Conservation (phyloP, 2,888 invertebrate genomes). For the Agriopis marginaria region DNA sequence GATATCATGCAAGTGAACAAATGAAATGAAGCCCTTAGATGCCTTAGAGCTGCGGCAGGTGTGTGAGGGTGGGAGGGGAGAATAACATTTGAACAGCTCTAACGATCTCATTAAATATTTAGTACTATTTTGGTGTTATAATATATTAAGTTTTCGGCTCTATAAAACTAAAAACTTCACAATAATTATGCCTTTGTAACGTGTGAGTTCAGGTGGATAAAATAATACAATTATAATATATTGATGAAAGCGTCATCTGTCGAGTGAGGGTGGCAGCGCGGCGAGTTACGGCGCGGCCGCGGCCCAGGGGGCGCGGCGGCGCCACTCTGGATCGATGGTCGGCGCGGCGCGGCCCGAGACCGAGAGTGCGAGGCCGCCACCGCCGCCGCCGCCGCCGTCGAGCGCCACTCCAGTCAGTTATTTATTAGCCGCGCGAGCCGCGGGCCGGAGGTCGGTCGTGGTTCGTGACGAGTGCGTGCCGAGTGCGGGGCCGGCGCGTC, state of each 20-base stretch:
- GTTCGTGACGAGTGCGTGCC: conserved; percentile 77
- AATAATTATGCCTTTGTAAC: no score
- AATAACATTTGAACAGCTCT: no score
- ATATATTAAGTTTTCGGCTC: no score
- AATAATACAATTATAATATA: no score
- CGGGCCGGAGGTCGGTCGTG: conserved; percentile 85
- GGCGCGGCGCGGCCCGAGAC: background rate
- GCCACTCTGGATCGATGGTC: conserved; percentile 12
- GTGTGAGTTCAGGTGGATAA: background rate
- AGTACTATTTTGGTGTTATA: no score
- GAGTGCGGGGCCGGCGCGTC: conserved; percentile 79
- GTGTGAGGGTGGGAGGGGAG: no score
- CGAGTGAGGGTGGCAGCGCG: background rate
- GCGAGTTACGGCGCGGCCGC: background rate
- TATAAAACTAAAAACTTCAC: no score
- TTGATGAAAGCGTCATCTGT: background rate
- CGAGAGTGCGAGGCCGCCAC: conserved; percentile 5
- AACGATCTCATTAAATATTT: no score
- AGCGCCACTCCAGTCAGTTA: conserved; percentile 61
- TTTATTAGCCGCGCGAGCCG: conserved; percentile 85
- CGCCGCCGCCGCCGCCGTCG: background rate
- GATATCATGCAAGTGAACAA: no score
- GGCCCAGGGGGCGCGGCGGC: conserved; percentile 23
- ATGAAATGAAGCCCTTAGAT: no score
- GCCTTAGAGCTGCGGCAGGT: no score